Evolutionary conservation across 1,140 invertebrate species (phyloP).

Genomic region (Cryptotermes secundus): DNA sequence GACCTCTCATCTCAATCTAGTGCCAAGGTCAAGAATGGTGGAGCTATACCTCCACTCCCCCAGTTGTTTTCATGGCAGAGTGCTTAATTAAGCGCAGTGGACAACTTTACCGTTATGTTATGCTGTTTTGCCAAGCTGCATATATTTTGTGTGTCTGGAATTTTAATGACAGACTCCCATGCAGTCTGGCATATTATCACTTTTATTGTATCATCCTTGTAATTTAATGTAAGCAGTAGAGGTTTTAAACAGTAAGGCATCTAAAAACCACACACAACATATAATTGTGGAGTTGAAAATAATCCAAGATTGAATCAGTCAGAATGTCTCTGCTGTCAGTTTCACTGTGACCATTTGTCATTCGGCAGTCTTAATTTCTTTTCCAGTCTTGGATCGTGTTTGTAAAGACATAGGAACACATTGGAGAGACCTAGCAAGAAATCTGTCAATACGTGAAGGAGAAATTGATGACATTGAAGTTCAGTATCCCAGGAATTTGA

Average conservation of each 20-base stretch:
- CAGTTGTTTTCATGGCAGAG: too few species aligned
- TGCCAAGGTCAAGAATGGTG: too few species aligned
- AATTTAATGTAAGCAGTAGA: too few species aligned
- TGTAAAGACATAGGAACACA: constrained; percentile 51
- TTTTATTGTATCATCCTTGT: not conserved
- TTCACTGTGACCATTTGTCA: not conserved
- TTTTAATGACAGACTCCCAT: not conserved
- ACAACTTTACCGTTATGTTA: too few species aligned
- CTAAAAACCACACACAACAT: too few species aligned
- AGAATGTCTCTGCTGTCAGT: not conserved
- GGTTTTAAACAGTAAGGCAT: too few species aligned
- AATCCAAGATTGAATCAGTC: not conserved
- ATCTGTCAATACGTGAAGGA: constrained; percentile 52
- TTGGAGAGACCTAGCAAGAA: constrained; percentile 56
- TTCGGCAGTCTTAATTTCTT: constrained; percentile 35
- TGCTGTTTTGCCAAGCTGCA: too few species aligned
- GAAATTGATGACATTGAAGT: constrained; percentile 53
- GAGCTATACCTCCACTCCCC: too few species aligned
- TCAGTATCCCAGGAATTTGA: constrained; percentile 39
- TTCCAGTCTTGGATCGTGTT: constrained; percentile 43
- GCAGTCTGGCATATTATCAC: not conserved
- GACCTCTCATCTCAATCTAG: too few species aligned
- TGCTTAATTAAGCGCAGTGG: too few species aligned
- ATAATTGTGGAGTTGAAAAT: too few species aligned
- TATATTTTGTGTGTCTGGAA: not conserved